Percentiles rank a stretch among this genome's conserved stretches.
Conservation (phyloP, 2,888 invertebrate species). For the Mayetiola destructor region DNA sequence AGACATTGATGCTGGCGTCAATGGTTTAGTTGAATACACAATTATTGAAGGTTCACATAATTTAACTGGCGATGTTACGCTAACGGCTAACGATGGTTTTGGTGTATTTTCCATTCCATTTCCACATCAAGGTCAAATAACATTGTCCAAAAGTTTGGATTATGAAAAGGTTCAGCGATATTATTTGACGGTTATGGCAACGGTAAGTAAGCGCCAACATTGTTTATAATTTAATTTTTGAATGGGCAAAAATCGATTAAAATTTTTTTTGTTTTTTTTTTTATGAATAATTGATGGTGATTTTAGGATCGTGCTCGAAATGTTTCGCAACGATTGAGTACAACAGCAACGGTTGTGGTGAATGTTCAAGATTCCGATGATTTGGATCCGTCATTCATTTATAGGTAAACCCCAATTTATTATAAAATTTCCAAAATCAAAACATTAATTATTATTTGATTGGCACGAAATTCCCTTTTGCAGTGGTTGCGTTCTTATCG, state of each 20-base stretch:
- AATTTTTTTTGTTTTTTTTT: background rate
- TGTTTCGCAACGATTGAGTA: constrained; percentile 56
- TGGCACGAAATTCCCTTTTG: background rate
- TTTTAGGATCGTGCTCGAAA: constrained; percentile 72
- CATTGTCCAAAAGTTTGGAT: constrained; percentile 71
- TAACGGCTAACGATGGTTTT: constrained; percentile 61
- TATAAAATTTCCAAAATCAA: background rate
- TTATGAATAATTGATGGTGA: background rate
- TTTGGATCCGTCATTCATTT: constrained; percentile 80
- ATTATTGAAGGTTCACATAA: constrained; percentile 50
- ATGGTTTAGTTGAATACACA: constrained; percentile 76
- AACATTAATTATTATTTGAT: background rate
- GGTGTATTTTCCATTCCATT: constrained; percentile 71
- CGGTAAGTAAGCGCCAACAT: constrained; percentile 46
- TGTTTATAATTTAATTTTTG: background rate
- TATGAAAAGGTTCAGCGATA: constrained; percentile 78
- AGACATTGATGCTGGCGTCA: constrained; percentile 76
- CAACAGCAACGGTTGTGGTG: constrained; percentile 72
- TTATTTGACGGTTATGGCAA: constrained; percentile 75
- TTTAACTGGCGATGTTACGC: constrained; percentile 41
- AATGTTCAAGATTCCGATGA: constrained; percentile 81
- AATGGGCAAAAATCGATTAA: background rate
- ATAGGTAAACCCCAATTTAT: constrained; percentile 40
- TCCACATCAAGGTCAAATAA: constrained; percentile 80
- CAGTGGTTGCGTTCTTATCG: constrained; percentile 57